Evolutionary conservation across 2,113 vertebrate genomes (phyloP), one percentile per base, ranked within the genome.

Genomic region (Illadopsis cleaveri): DNA sequence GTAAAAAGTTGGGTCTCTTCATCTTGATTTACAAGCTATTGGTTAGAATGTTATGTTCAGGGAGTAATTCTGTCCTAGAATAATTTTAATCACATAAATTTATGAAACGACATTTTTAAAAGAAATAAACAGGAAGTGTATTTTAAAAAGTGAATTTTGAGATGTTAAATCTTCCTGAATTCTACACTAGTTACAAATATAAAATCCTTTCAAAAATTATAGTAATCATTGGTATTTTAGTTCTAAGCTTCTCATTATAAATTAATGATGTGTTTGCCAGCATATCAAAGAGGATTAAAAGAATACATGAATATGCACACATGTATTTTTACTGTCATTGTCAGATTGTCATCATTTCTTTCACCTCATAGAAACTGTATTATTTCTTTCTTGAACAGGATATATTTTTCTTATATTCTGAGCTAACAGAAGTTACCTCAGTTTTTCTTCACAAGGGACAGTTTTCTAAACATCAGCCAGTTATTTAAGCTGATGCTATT

Each of bases 301-400:
- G 54, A 73, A 25, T 12, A 31, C 21, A 30, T 27, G 9, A 6
- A 47, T 45, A 50, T 1, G 4, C 37, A 15, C 0, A 1, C 3
- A 2, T 5, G 0, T 42, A 28, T 76, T 82, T 80, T 72, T 82
- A 48, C 14, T 76, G 31, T 64, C n/a, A 16, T 3, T 84, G 27
- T 58, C 37, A 40, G n/a, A 80, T 84, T 54, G 14, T 76, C 31
- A 16, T 56, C 1, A 15, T 90, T 66, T 64, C 45, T 37, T 76
- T 30, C 15, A 16, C 28, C 16, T 77, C 8, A 2, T 4, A 58
- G 51, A 45, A 89, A 21, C 21, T 61, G 13, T 72, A 33, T 76
- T 53, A 42, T 42, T 51, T 81, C 33, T 48, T 77, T 68, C 35
- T 47, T 18, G 2, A 62, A 13, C 30, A 76, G 38, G 6, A 27